Conservation (phyloP, 1,140 invertebrate species). For the Drosophila equinoxialis region DNA sequence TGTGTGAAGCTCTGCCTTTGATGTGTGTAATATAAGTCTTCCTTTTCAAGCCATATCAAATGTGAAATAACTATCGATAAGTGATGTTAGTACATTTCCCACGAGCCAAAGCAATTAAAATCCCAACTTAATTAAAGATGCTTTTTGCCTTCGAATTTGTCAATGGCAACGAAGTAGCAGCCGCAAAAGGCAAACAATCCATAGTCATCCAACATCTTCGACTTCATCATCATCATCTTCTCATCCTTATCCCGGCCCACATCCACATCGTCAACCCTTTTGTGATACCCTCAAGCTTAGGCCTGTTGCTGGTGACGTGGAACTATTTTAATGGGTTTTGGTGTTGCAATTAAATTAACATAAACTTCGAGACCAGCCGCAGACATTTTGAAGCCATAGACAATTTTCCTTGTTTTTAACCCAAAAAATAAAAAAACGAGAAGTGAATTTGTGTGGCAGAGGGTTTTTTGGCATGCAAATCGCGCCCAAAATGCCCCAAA, state of each 20-base stretch:
- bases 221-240: slow-evolving; percentile 36
- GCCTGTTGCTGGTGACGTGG: slow-evolving; percentile 54
- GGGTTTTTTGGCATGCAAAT: slow-evolving; percentile 55
- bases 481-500: slow-evolving; percentile 40
- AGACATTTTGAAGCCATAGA: slow-evolving; percentile 34
- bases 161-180: slow-evolving; percentile 65
- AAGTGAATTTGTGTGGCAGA: neutral
- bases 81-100: slow-evolving; percentile 56
- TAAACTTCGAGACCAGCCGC: slow-evolving; percentile 56
- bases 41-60: slow-evolving; percentile 63
- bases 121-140: slow-evolving; percentile 70
- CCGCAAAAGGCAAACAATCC: slow-evolving; percentile 70
- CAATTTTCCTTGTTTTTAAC: slow-evolving; percentile 67
- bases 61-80: slow-evolving; percentile 72
- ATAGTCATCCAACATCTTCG: slow-evolving; percentile 25
- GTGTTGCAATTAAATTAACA: slow-evolving; percentile 81
- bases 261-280: slow-evolving; percentile 15
- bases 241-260: too few species aligned
- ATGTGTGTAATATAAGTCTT: slow-evolving; percentile 38
- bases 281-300: slow-evolving; percentile 3
- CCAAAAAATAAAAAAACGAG: slow-evolving; percentile 43
- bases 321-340: slow-evolving; percentile 76
- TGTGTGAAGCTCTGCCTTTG: slow-evolving; percentile 53
- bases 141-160: slow-evolving; percentile 58
- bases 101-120: slow-evolving; percentile 70